These are phyloP conservation scores for Leptinotarsa tumamoca DNA, from an alignment of 2,888 invertebrate species.

Conservation along the genomic window DNA sequence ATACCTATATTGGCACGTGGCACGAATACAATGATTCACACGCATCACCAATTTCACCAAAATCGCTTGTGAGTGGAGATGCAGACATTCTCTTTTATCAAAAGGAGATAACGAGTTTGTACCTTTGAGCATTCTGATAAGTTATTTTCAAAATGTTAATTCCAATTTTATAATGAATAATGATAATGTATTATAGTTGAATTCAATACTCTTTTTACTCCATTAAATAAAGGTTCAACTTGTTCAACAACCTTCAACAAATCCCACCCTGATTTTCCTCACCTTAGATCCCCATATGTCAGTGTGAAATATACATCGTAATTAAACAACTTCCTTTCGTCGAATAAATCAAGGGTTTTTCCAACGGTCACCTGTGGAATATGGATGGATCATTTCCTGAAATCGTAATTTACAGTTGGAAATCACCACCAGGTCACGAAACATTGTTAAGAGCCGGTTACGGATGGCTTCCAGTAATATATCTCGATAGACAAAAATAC, in stretches of 20 bases:
- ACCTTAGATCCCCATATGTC: slow-evolving; percentile 42
- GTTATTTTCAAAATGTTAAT: too few relatives aligned
- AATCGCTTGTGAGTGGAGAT: too few relatives aligned
- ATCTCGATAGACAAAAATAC: slow-evolving; percentile 17
- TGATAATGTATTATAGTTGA: too few relatives aligned
- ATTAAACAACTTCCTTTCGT: slow-evolving; percentile 48
- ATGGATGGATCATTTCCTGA: slow-evolving; percentile 52
- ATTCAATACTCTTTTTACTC: too few relatives aligned
- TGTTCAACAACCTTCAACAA: not conserved
- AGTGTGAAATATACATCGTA: slow-evolving; percentile 49
- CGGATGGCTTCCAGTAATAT: slow-evolving; percentile 33
- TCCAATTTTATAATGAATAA: too few relatives aligned
- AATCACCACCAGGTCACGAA: slow-evolving; percentile 44
- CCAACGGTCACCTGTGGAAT: slow-evolving; percentile 52
- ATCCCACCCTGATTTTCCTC: not conserved
- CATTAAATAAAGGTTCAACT: too few relatives aligned
- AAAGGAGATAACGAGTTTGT: too few relatives aligned
- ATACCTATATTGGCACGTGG: too few relatives aligned
- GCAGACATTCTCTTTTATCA: too few relatives aligned
- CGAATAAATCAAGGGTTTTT: slow-evolving; percentile 50
- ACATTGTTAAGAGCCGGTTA: slow-evolving; percentile 36
- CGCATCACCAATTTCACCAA: too few relatives aligned
- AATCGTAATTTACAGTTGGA: slow-evolving; percentile 45
- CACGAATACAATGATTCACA: too few relatives aligned
- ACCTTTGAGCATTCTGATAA: too few relatives aligned